Percentiles rank a stretch among this genome's conserved stretches.
Evolutionary conservation across 2,888 invertebrate genomes (phyloP).

Genomic region (Arenicola marina): DNA sequence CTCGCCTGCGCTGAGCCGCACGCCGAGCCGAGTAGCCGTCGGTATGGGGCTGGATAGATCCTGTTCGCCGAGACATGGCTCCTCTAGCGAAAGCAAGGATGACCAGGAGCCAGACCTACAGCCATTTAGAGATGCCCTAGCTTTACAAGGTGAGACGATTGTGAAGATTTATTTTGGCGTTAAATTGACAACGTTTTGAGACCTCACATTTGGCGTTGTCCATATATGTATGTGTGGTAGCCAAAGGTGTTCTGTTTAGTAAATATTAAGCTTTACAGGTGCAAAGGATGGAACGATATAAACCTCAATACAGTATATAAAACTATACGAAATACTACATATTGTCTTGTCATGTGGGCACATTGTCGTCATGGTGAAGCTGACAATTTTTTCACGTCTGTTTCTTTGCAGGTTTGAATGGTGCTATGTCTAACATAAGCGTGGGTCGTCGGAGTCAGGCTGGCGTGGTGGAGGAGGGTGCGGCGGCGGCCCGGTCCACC

Average conservation of each 20-base stretch:
- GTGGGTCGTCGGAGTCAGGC: not conserved
- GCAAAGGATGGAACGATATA: too few species aligned
- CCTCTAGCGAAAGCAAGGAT: constrained; percentile 13
- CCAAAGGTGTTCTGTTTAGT: too few species aligned
- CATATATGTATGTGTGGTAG: too few species aligned
- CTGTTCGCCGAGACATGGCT: constrained; percentile 29
- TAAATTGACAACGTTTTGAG: too few species aligned
- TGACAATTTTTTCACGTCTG: too few species aligned
- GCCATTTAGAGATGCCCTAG: constrained; percentile 77
- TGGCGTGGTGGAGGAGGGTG: not conserved
- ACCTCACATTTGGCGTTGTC: too few species aligned
- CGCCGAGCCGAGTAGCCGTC: constrained; percentile 18
- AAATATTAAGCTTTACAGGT: too few species aligned
- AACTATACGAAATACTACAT: too few species aligned
- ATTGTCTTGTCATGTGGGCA: too few species aligned
- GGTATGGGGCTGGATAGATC: constrained; percentile 40
- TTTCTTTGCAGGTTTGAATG: constrained; percentile 7
- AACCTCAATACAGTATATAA: too few species aligned
- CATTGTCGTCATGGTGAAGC: too few species aligned
- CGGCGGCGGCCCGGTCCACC: not conserved
- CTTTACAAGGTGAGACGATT: constrained; percentile 68
- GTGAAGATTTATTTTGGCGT: too few species aligned
- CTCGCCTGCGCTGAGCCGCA: not conserved
- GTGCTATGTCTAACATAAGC: constrained; percentile 14
- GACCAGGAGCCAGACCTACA: constrained; percentile 69